phyloP scores from a whole-genome alignment of 1,140 invertebrate genomes.

The Nylanderia fulva region DNA sequence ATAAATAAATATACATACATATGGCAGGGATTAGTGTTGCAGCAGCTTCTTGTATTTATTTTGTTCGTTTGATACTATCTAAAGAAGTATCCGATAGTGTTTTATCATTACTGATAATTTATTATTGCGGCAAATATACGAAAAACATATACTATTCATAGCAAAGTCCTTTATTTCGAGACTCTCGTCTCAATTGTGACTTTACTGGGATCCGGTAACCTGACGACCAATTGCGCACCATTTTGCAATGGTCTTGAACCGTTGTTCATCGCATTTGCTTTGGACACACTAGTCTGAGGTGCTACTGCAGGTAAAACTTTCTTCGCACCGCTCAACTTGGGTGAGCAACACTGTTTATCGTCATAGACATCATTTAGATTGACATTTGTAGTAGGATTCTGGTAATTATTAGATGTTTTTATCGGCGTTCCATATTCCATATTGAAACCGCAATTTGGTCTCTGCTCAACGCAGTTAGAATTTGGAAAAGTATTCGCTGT shows the following conservation, averaged over 20 bases:
- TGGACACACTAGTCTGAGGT: constrained; percentile 56
- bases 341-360: constrained; percentile 81
- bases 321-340: constrained; percentile 80
- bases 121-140: constrained; percentile 36
- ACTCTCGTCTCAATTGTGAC: constrained; percentile 80
- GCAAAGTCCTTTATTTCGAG: constrained; percentile 74
- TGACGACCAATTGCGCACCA: constrained; percentile 81
- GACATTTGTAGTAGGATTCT: constrained; percentile 69
- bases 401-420: constrained; percentile 63
- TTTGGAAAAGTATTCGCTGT: constrained; percentile 64
- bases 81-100: constrained; percentile 19
- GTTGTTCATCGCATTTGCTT: constrained; percentile 61
- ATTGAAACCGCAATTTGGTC: constrained; percentile 60
- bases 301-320: constrained; percentile 77
- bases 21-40: constrained; percentile 61
- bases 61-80: constrained; percentile 2
- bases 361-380: constrained; percentile 74
- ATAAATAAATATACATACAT: constrained; percentile 66
- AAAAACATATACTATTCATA: constrained; percentile 44
- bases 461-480: constrained; percentile 68
- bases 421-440: constrained; percentile 67
- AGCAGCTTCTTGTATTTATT: constrained; percentile 27
- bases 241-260: constrained; percentile 78
- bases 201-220: constrained; percentile 82
- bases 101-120: constrained; percentile 27